These are phyloP conservation scores for Zapornia atra DNA, from an alignment of 2,113 vertebrate species.

Conservation along the genomic window DNA sequence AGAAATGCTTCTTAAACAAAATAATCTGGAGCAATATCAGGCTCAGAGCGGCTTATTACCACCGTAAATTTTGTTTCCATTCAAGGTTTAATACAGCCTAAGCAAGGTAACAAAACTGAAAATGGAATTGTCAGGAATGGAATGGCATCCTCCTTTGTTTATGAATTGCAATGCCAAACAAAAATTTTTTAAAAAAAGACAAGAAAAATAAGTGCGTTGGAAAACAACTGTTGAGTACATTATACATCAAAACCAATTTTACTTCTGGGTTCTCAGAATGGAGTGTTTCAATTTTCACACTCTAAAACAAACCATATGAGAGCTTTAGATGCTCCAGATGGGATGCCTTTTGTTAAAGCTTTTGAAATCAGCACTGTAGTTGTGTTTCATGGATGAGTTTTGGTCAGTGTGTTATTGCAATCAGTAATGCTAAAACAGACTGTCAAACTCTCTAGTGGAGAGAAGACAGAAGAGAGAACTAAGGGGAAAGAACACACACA, in stretches of 20 bases:
- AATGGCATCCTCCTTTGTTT: background rate
- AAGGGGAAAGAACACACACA: background rate
- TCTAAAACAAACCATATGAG: conserved; percentile 51
- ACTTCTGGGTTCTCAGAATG: conserved; percentile 26
- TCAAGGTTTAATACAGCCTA: background rate
- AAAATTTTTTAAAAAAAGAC: background rate
- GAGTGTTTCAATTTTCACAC: conserved; percentile 39
- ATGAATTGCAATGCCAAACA: background rate
- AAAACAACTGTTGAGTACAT: conserved; percentile 14
- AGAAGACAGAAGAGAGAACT: conserved; percentile 36
- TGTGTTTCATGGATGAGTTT: conserved; percentile 38
- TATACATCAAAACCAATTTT: conserved; percentile 25
- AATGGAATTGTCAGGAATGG: background rate
- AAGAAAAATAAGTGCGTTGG: background rate
- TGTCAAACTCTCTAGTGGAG: conserved; percentile 16
- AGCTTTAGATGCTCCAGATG: conserved; percentile 55
- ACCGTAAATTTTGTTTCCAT: background rate
- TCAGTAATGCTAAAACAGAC: conserved; percentile 57
- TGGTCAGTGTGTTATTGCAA: conserved; percentile 39
- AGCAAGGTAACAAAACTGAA: background rate
- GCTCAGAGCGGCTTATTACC: background rate
- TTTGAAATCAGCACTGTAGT: conserved; percentile 43
- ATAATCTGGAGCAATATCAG: background rate
- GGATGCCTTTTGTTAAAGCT: conserved; percentile 29
- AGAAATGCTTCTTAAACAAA: background rate